Evolutionary conservation across 30 jellyfish, hydroid and myxozoan genomes (phyloP).

Genomic region (Cassiopea andromeda): DNA sequence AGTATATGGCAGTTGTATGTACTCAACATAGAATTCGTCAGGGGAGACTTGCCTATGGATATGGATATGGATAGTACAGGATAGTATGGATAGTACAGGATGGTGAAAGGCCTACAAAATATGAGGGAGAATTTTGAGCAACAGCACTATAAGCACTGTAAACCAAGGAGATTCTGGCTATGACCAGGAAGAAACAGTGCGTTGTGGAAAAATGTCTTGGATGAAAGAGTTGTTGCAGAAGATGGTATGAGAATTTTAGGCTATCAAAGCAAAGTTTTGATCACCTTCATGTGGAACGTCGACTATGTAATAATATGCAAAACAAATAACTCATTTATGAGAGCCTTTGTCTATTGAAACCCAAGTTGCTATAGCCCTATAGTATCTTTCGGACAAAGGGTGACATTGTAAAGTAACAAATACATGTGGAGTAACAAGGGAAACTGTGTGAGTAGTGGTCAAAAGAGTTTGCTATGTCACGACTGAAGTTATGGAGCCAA

Average conservation of each 20-base stretch:
- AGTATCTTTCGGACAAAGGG: conserved; percentile 47
- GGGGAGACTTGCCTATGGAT: conserved; percentile 24
- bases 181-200: conserved; percentile 53
- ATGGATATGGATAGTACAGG: not conserved
- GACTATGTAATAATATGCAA: conserved; percentile 12
- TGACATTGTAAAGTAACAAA: conserved; percentile 27
- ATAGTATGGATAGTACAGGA: not conserved
- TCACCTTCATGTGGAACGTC: not conserved
- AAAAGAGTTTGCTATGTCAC: conserved; percentile 31
- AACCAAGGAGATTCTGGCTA: conserved; percentile 31
- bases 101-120: conserved; percentile 24
- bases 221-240: conserved; percentile 28
- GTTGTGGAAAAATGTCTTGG: conserved; percentile 18
- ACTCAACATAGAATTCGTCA: conserved; percentile 32
- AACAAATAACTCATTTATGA: conserved; percentile 27
- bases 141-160: not conserved
- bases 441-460: conserved; percentile 21
- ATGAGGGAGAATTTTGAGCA: not conserved
- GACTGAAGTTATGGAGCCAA: conserved; percentile 9
- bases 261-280: conserved; percentile 23
- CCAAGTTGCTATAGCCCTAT: conserved; percentile 48
- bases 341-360: conserved; percentile 39
- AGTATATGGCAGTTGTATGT: conserved; percentile 19
- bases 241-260: conserved; percentile 55
- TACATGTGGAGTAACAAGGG: conserved; percentile 42